phyloP scores from a whole-genome alignment of 2,797 vertebrate species.

The Ctenopoma kingsleyae region DNA sequence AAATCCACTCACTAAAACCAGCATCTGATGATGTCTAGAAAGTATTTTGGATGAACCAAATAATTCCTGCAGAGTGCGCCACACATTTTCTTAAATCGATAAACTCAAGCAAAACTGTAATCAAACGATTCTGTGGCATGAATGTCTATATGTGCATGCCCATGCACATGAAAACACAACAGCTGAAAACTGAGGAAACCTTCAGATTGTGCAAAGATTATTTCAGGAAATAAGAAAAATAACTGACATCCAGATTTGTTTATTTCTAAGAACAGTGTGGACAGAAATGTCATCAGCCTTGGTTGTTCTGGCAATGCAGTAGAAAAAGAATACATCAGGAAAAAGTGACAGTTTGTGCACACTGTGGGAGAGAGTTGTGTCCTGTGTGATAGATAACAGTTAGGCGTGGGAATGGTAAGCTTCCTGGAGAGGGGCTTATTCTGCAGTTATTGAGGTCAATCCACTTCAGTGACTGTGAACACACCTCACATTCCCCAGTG shows the following conservation, averaged over 20 bases:
- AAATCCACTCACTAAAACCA: conserved; percentile 14
- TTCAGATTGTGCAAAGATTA: neutral
- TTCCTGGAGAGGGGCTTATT: conserved; percentile 42
- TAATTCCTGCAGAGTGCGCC: neutral
- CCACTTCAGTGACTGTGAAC: conserved; percentile 55
- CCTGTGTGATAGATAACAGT: conserved; percentile 15
- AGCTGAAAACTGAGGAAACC: neutral
- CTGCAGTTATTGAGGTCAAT: conserved; percentile 66
- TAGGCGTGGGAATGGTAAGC: conserved; percentile 5
- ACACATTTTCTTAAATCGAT: neutral
- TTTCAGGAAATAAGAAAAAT: neutral
- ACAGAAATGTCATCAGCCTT: neutral
- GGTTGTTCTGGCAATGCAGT: neutral
- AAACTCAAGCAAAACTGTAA: neutral
- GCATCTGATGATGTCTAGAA: conserved; percentile 12
- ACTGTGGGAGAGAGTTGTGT: conserved; percentile 14
- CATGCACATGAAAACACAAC: neutral
- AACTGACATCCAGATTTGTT: neutral
- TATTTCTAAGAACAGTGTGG: neutral
- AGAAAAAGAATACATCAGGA: conserved; percentile 8
- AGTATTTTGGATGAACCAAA: conserved; percentile 9
- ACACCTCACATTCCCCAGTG: conserved; percentile 40
- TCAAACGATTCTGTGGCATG: neutral
- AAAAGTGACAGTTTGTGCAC: conserved; percentile 18
- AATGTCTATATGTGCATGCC: neutral